Evolutionary conservation across 2,888 invertebrate genomes (phyloP), one percentile per base, ranked within the genome.

Genomic region (Lydus trimaculatus): DNA sequence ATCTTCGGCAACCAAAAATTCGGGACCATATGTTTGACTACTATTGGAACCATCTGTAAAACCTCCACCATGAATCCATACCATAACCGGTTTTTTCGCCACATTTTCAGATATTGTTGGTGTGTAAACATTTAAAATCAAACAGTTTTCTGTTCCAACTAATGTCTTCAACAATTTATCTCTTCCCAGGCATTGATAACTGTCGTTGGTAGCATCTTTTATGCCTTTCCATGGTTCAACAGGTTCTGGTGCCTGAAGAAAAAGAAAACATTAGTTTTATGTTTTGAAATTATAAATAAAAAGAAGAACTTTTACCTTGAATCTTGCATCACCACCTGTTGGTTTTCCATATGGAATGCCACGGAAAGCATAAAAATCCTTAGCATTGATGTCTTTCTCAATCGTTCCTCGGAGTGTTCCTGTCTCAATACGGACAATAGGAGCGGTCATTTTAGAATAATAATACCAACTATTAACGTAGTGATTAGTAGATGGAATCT

Each of bases 31-130:
- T 17, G 78, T 65, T 66, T 80, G 78, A 4, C 71, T 70, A 58
- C 70, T 76, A 36, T 81, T 33, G 69, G 67, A 23, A 20, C 87
- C 87, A 25, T 81, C 78, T 66, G 84, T 84, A 70, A 86, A 87
- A 13, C 85, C 87, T 2, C 88, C 88, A 0, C 88, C 88, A 75
- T 86, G 86, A 63, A 88, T 86, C 83, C 85, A 88, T 4, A 88
- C 72, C 83, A 84, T 82, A 0, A 84, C 84, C 31, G 83, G 81
- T 64, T 76, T 78, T n/a, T 70, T 70, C 67, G 28, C 15, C 17
- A 13, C 39, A 17, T 36, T 15, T 15, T 5, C 25, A 11, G 52
- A n/a, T 62, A 48, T 20, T 20, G 20, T 48, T 11, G 39, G 63
- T 1, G 80, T 78, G 66, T 77, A 82, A 7, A 83, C 77, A 65